A percentile compares a stretch with the other conserved stretches of the same genome.
These are phyloP conservation scores for Zootermopsis nevadensis DNA, from an alignment of 2,888 invertebrate genomes.

Conservation along the genomic window DNA sequence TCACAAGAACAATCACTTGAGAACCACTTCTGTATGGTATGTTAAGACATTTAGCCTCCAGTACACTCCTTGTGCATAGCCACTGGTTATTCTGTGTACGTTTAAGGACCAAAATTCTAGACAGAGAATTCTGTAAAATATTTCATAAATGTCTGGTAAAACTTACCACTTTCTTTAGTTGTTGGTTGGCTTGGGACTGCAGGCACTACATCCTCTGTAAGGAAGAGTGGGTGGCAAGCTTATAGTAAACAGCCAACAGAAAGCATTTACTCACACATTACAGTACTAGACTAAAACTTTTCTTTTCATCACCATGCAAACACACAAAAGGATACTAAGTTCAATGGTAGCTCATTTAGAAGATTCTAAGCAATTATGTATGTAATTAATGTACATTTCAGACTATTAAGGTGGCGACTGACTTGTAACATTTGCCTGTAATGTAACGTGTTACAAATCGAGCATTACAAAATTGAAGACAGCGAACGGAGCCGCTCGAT, in stretches of 20 bases:
- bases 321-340: not conserved
- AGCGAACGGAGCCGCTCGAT: no score
- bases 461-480: no score
- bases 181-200: conserved; percentile 51
- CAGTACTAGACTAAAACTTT: not conserved
- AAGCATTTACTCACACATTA: conserved; percentile 48
- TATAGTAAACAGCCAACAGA: conserved; percentile 45
- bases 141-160: not conserved
- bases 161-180: conserved; percentile 52
- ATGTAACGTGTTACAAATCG: no score
- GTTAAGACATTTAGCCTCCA: not conserved
- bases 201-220: conserved; percentile 50
- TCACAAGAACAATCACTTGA: not conserved
- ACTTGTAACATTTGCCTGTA: no score
- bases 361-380: no score
- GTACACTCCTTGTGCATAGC: not conserved
- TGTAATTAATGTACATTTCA: no score
- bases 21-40: not conserved
- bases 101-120: not conserved
- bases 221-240: conserved; percentile 50
- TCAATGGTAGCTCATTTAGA: conserved; percentile 8
- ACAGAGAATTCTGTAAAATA: not conserved
- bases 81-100: not conserved
- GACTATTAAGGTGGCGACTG: no score
- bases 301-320: conserved; percentile 16